Base-by-base conservation (phyloP, 2,113 vertebrate genomes). In the Zapus hudsonius region DNA sequence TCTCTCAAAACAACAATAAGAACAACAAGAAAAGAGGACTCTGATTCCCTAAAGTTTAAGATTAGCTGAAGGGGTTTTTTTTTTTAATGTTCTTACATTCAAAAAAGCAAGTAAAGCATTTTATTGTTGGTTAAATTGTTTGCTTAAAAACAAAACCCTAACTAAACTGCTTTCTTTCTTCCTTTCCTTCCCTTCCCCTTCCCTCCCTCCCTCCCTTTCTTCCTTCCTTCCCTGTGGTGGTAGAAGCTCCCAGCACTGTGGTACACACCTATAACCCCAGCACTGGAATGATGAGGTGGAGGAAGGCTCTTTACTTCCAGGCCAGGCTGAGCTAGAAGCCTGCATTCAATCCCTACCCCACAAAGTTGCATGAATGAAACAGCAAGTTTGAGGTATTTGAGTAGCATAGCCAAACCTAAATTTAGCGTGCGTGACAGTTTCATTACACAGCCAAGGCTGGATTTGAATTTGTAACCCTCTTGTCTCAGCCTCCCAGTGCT, bases 111-210 rank as follows among this genome's bases (percentile, higher is more conserved):
- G 2, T 38, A 91, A 36, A 36, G 25, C 19, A 29, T 69, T 57
- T 86, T 72, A 31, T 25, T 92, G 31, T 44, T 70, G 6, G 57
- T 90, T 80, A 75, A 86, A 76, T 88, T 92, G 70, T 27, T 55
- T 57, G 17, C 23, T 92, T 91, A 83, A 92, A 96, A 92, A 91
- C 7, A 90, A 88, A 85, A 76, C 31, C 47, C 23, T 61, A 84
- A 76, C 40, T 20, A 80, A 42, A 20, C 9, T 88, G 74, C 44
- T 79, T 87, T 52, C 52, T 52, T 52, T 52, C 47, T 47, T 47
- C 12, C 47, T 47, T 47, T 47, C 47, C 12, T 47, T 47, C 47
- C 12, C 12, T 47, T 47, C 12, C 12, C 12, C 12, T 47, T 47
- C n/a, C n/a, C n/a, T n/a, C n/a, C n/a, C n/a, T n/a, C n/a, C n/a